These are phyloP conservation scores for Anser brachyrhynchus DNA, from an alignment of 2,113 vertebrate genomes.

Conservation along the genomic window DNA sequence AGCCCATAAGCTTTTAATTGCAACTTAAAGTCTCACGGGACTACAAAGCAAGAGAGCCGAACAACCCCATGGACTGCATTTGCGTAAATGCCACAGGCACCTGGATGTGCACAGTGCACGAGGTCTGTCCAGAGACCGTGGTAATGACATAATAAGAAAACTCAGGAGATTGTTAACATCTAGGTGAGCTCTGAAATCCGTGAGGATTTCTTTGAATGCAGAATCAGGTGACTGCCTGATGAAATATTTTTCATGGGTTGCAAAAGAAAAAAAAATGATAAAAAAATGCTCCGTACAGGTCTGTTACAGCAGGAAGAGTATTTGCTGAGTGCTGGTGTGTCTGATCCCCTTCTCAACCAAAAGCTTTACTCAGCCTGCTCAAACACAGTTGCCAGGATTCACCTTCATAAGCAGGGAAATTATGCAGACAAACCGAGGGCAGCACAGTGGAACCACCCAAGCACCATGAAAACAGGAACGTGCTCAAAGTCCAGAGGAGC, in stretches of 20 bases:
- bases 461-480: neutral
- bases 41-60: neutral
- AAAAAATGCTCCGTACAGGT: neutral
- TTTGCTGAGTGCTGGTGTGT: neutral
- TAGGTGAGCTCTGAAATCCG: neutral
- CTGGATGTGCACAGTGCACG: accelerated
- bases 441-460: neutral
- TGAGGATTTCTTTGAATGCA: neutral
- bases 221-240: neutral
- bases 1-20: accelerated
- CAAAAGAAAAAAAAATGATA: neutral
- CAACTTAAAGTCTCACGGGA: neutral
- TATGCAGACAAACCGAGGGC: neutral
- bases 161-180: neutral
- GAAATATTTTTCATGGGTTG: neutral
- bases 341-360: neutral
- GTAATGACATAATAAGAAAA: accelerated
- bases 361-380: neutral
- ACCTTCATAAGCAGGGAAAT: neutral
- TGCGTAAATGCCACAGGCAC: accelerated
- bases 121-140: neutral
- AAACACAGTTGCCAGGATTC: neutral
- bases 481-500: neutral
- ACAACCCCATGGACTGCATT: neutral
- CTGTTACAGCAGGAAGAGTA: neutral